Conservation (phyloP, 2,888 invertebrate genomes). For the Elegia similella region DNA sequence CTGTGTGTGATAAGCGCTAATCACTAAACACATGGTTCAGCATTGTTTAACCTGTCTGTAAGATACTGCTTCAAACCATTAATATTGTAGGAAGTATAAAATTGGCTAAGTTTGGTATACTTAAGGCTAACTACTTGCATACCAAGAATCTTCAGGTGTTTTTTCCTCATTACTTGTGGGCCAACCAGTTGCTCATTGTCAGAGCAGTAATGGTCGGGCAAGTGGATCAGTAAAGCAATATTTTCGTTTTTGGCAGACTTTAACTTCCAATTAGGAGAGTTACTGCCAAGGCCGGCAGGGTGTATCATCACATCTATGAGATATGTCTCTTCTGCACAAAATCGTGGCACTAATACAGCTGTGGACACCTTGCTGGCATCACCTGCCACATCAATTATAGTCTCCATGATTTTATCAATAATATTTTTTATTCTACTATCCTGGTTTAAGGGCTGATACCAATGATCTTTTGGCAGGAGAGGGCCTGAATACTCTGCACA, state of each 20-base stretch:
- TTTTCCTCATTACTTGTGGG: slow-evolving; percentile 83
- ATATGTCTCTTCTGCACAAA: slow-evolving; percentile 82
- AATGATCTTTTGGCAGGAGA: slow-evolving; percentile 77
- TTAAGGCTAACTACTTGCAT: slow-evolving; percentile 83
- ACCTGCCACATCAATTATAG: slow-evolving; percentile 68
- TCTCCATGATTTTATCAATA: slow-evolving; percentile 64
- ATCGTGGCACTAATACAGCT: slow-evolving; percentile 74
- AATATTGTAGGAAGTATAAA: slow-evolving; percentile 69
- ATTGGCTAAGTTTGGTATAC: slow-evolving; percentile 73
- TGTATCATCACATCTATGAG: slow-evolving; percentile 83
- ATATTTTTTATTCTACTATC: slow-evolving; percentile 79
- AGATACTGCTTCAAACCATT: slow-evolving; percentile 77
- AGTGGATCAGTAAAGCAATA: slow-evolving; percentile 82
- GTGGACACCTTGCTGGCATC: slow-evolving; percentile 69
- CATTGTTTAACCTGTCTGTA: slow-evolving; percentile 59
- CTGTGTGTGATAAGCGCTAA: not conserved
- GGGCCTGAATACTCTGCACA: slow-evolving; percentile 81
- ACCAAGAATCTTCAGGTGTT: slow-evolving; percentile 84
- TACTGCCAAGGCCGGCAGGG: slow-evolving; percentile 59
- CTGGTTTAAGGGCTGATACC: slow-evolving; percentile 70
- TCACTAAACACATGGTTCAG: slow-evolving; percentile 42
- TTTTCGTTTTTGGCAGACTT: slow-evolving; percentile 64
- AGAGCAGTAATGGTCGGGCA: slow-evolving; percentile 85
- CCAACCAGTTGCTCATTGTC: slow-evolving; percentile 81
- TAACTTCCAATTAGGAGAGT: slow-evolving; percentile 70